Base-by-base conservation (phyloP, 2,797 vertebrate species). In the Rhinatrema bivittatum region DNA sequence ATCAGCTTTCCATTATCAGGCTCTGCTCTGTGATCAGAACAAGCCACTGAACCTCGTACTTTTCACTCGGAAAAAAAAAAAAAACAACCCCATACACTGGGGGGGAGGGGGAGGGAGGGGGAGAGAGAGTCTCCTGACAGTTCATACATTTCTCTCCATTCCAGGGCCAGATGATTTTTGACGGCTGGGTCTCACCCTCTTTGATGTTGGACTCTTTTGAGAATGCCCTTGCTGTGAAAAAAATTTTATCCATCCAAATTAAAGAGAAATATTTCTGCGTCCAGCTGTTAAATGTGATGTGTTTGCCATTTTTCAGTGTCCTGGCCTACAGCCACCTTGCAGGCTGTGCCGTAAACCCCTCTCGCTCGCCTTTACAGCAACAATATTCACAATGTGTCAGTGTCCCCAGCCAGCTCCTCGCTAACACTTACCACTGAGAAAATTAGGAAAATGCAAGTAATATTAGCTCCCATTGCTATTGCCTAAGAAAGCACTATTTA, bases 221-320 rank as follows among this genome's bases (percentile, higher is more conserved):
- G 71, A 79, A 61, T 52, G 49, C 53, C 80, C 84, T n/a, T 53
- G 70, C 81, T 80, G 82, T 57, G 81, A 69, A 71, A 76, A 80
- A 77, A 82, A 68, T 64, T 73, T 76, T 74, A 74, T 77, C 69
- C 66, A 46, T 78, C 77, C 70, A 82, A 83, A 81, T 82, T 79
- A 78, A 78, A 79, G 68, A 78, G 78, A 72, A 78, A 79, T 83
- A 83, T 82, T 81, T 85, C 79, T 81, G 60, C 33, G 23, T 70
- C 82, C 83, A 82, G 78, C 81, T 85, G 81, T 76, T 80, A 70
- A 60, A 78, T 68, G 59, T 82, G 81, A 83, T 69, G 73, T 50
- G 32, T 63, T 75, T 74, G 71, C 73, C 76, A 80, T 82, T 86
- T 85, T 84, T 87, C 78, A 87, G 68, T 60, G 58, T 29, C 32